Percentiles rank a stretch among this genome's conserved stretches.
Conservation (phyloP, 1,140 invertebrate genomes). For the Drosophila ogumai region DNA sequence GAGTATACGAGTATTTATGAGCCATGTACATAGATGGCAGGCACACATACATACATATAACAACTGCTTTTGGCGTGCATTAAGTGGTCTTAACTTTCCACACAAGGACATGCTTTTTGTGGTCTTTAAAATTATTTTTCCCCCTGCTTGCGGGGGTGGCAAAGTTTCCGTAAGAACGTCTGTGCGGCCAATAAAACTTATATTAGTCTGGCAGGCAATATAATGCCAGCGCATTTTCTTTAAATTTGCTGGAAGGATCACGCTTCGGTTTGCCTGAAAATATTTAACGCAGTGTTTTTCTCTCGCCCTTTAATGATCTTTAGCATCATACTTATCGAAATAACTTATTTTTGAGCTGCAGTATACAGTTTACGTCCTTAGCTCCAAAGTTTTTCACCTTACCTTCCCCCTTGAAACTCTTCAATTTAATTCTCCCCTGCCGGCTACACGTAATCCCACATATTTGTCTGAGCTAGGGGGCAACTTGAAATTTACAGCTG, state of each 20-base stretch:
- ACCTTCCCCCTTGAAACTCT: neutral
- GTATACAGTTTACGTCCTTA: neutral
- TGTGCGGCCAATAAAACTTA: slow-evolving; percentile 60
- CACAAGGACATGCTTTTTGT: slow-evolving; percentile 77
- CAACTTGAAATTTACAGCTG: slow-evolving; percentile 42
- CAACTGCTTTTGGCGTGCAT: slow-evolving; percentile 80
- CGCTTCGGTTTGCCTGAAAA: neutral
- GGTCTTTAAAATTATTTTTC: slow-evolving; percentile 72
- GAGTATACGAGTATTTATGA: slow-evolving; percentile 64
- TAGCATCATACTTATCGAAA: neutral
- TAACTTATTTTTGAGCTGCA: neutral
- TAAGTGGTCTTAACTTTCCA: slow-evolving; percentile 77
- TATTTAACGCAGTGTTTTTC: neutral
- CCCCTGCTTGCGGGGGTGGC: neutral
- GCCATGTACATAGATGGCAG: slow-evolving; percentile 34
- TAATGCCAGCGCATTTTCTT: slow-evolving; percentile 39
- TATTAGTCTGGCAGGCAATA: slow-evolving; percentile 50
- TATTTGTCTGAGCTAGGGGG: slow-evolving; percentile 29
- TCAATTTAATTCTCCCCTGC: slow-evolving; percentile 12
- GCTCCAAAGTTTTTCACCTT: slow-evolving; percentile 7
- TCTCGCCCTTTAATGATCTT: neutral
- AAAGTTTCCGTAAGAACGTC: slow-evolving; percentile 36
- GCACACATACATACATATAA: slow-evolving; percentile 29
- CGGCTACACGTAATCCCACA: slow-evolving; percentile 28
- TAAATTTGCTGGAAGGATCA: slow-evolving; percentile 13